Base-by-base conservation (phyloP, 2,113 vertebrate genomes). In the Puntigrus tetrazona region DNA sequence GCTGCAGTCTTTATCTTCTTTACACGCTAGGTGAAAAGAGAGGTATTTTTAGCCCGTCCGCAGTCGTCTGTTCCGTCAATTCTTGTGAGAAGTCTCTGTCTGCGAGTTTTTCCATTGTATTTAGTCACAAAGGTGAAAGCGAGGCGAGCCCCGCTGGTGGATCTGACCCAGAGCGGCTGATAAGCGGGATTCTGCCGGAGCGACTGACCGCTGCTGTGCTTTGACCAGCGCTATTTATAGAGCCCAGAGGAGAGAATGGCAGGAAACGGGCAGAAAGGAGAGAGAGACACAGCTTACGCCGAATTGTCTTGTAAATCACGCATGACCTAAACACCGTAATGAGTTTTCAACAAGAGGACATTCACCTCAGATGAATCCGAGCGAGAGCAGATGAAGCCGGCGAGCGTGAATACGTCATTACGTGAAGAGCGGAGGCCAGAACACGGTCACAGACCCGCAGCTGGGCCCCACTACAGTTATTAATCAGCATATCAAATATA, bases 1-100 rank as follows among this genome's bases (percentile, higher is more conserved):
- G 93, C 93, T 92, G 90, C 89, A 90, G 92, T 90, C 89, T 90
- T 93, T 92, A 93, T 93, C 92, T 92, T 92, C 92, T 93, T 93
- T 91, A 93, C 93, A 94, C 92, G 91, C 20, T 22, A 36, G 20
- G 65, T 69, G 18, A 84, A 72, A 86, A 72, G 18, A 20, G 13
- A 55, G 16, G 38, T 93, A 94, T 94, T 94, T 94, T 93, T 93
- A 94, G 92, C 88, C 57, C 43, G 50, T 84, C 88, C 89, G 85
- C 87, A 67, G 84, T 81, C 92, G 89, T 90, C 92, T 92, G 92
- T 94, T 95, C 94, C 93, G 93, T 87, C 88, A 88, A 94, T 94
- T 94, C 92, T 93, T 93, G 90, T 91, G 90, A 83, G 63, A 80
- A 65, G 57, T 65, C 91, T 92, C 52, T 55, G 91, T 93, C 89